A percentile compares a stretch with the other conserved stretches of the same genome.
These are phyloP conservation scores for Vulpes vulpes DNA, from an alignment of 2,113 vertebrate species.

Conservation along the genomic window DNA sequence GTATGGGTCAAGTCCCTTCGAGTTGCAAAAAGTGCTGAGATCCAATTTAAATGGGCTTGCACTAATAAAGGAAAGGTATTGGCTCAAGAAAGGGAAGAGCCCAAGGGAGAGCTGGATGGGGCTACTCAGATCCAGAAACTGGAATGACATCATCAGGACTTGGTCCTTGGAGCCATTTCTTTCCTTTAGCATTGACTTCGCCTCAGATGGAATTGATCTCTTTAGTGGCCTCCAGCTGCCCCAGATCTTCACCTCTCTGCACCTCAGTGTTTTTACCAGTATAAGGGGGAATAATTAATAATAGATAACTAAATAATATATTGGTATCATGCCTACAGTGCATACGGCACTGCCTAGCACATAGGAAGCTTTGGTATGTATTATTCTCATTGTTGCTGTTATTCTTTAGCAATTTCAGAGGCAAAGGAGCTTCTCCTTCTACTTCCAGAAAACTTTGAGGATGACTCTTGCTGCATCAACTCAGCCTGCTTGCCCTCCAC, in stretches of 20 bases:
- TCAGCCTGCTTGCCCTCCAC: background rate
- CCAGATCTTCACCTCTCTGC: background rate
- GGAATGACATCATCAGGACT: background rate
- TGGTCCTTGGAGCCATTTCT: background rate
- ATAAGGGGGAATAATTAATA: background rate
- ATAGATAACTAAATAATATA: background rate
- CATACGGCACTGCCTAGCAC: background rate
- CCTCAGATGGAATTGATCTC: background rate
- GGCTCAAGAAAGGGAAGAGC: background rate
- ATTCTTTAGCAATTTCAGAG: background rate
- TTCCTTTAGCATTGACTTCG: background rate
- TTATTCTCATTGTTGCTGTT: background rate
- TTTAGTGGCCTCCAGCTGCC: background rate
- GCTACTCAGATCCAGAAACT: background rate
- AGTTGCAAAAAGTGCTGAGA: background rate
- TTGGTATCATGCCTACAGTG: no score
- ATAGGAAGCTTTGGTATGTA: background rate
- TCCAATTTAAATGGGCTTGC: background rate
- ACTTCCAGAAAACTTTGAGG: background rate
- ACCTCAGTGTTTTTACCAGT: background rate
- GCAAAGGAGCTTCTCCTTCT: background rate
- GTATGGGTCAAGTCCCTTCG: background rate
- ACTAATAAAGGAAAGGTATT: background rate
- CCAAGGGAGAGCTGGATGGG: background rate
- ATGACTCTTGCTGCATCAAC: background rate